Conservation (phyloP, 2,113 vertebrate genomes). For the Dicerorhinus sumatrensis region DNA sequence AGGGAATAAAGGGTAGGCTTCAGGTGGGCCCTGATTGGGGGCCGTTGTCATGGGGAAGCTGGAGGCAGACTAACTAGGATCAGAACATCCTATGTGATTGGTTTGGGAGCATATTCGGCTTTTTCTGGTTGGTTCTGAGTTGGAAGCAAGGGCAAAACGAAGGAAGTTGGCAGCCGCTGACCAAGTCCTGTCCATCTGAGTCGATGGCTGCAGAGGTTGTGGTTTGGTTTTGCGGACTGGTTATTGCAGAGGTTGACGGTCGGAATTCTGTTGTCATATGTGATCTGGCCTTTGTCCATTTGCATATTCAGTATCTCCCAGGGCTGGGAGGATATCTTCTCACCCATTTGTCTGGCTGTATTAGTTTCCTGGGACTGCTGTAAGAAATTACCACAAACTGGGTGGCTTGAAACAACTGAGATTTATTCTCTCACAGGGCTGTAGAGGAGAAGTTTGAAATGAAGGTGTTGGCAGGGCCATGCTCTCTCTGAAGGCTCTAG, state of each 20-base stretch:
- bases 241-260: background rate
- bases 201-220: background rate
- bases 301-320: background rate
- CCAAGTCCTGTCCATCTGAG: background rate
- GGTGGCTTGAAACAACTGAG: background rate
- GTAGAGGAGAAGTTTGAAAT: background rate
- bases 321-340: background rate
- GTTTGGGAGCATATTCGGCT: background rate
- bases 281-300: background rate
- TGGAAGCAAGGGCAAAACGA: background rate
- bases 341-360: background rate
- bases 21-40: background rate
- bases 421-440: background rate
- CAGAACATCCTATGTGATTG: background rate
- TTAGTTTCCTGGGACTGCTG: background rate
- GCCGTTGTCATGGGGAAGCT: background rate
- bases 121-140: background rate
- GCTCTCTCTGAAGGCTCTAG: background rate
- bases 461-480: background rate
- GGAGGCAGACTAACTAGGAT: background rate
- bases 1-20: background rate
- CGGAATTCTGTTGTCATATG: accelerated
- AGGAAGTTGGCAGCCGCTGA: background rate
- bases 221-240: background rate
- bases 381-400: background rate